Evolutionary conservation across 2,888 invertebrate species (phyloP), one percentile per base, ranked within the genome.

Genomic region (Melanargia galathea): DNA sequence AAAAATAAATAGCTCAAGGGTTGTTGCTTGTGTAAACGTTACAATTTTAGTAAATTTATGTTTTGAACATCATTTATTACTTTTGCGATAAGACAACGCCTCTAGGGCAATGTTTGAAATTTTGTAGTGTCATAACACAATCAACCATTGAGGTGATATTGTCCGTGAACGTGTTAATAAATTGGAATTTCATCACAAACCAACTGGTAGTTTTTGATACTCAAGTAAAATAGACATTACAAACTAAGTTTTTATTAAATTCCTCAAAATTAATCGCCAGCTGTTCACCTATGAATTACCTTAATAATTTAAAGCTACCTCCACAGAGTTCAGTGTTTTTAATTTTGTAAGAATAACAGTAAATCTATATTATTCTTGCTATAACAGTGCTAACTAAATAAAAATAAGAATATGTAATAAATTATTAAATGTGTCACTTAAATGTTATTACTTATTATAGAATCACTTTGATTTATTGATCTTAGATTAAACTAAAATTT

Each of bases 341-440:
- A 20, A 56, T 10, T 30, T 60, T 35, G 20, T 30, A 43, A 45
- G 58, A 33, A 45, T 35, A 22, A 13, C n/a, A 57, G 45, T 63
- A 51, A 35, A 46, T 43, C 51, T 46, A 43, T 46, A 16, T 48
- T 48, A 48, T 65, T 62, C 59, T 66, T 57, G 65, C 60, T 61
- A 61, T 66, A 66, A 58, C 60, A 54, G 61, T 66, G 61, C 48
- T 60, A 58, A 52, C 30, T 61, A 60, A 22, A 35, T 57, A 43
- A 51, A 40, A 52, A 62, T 56, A 43, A 22, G 46, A 10, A 35
- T 46, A 20, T 20, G 7, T 48, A 46, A 35, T 26, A 48, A 40
- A 62, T 43, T 48, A 46, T 22, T 26, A 48, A 40, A 62, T 43
- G 13, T 33, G 30, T 40, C 55, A 55, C 55, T 55, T 38, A 11